Evolutionary conservation across 2,797 vertebrate genomes (phyloP).

Genomic region (Chelonia mydas): DNA sequence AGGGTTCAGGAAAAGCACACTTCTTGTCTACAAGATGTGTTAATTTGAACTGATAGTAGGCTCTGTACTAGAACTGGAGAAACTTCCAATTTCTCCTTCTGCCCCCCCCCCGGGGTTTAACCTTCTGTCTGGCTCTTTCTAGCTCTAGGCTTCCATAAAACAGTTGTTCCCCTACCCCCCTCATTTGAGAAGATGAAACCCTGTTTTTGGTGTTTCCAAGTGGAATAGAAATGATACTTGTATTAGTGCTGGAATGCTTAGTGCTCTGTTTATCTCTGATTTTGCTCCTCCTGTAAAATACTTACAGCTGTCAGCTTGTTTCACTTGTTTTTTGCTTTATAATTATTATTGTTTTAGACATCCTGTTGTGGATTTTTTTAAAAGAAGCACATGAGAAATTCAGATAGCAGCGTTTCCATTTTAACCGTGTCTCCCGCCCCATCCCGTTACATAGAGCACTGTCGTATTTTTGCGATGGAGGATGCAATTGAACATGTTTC

Average conservation of each 20-base stretch:
- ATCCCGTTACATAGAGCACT: background rate
- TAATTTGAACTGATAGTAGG: constrained; percentile 38
- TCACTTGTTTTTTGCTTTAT: background rate
- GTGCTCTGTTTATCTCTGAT: background rate
- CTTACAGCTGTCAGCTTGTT: background rate
- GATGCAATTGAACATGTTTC: background rate
- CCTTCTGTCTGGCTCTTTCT: background rate
- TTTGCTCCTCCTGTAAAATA: background rate
- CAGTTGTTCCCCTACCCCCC: background rate
- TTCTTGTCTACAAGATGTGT: background rate
- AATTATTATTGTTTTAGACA: background rate
- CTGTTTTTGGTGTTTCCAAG: background rate
- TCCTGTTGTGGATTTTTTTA: background rate
- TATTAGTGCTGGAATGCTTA: background rate
- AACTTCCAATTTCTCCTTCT: background rate
- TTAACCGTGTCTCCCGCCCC: background rate
- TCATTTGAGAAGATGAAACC: background rate
- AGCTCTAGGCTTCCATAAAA: background rate
- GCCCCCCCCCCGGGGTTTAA: accelerated
- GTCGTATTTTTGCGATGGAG: background rate
- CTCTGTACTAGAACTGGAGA: background rate
- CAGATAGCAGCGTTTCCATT: accelerated
- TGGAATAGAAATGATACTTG: background rate
- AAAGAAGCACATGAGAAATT: background rate
- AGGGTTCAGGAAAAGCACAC: background rate